Base-by-base conservation (phyloP, 1,140 invertebrate species). In the Propsilocerus akamusi region DNA sequence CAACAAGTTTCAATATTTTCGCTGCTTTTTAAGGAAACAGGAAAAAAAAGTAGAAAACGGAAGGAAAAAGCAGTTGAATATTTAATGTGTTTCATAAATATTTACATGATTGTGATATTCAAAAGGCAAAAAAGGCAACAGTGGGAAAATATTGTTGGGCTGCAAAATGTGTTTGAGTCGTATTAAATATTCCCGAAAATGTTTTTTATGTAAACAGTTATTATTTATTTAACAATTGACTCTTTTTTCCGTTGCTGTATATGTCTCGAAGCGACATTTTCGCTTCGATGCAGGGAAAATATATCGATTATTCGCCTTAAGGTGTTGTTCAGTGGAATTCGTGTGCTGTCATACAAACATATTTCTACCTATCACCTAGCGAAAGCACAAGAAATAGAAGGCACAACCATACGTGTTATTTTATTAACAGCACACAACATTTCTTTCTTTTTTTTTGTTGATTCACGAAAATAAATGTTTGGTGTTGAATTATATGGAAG, bases 11-110 rank as follows among this genome's bases (percentile, higher is more conserved):
- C n/a, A n/a, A n/a, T n/a, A n/a, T n/a, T n/a, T n/a, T n/a, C n/a
- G n/a, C n/a, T n/a, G n/a, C n/a, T n/a, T n/a, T n/a, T n/a, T n/a
- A n/a, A n/a, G n/a, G n/a, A n/a, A n/a, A n/a, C n/a, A n/a, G n/a
- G n/a, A 6, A 37, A 37, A 37, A 17, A 4, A 14, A 37, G 14
- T 20, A 20, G 17, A 41, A 41, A 17, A 17, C 17, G 34, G 4
- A 41, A 17, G 17, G 14, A 22, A 20, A 41, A 30, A 41, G 5
- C 17, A 17, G 34, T 41, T 41, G 34, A 41, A 41, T 41, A 41
- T 41, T 41, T 41, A 41, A 41, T 41, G 34, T 41, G 17, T 41
- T 41, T 41, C 34, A 41, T 41, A 41, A 41, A 41, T 41, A 41
- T 41, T 41, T 41, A 41, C 34, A 41, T 41, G n/a, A 41, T 41